Evolutionary conservation across 2,888 invertebrate genomes (phyloP).

Genomic region (Drosophila fungiperda): DNA sequence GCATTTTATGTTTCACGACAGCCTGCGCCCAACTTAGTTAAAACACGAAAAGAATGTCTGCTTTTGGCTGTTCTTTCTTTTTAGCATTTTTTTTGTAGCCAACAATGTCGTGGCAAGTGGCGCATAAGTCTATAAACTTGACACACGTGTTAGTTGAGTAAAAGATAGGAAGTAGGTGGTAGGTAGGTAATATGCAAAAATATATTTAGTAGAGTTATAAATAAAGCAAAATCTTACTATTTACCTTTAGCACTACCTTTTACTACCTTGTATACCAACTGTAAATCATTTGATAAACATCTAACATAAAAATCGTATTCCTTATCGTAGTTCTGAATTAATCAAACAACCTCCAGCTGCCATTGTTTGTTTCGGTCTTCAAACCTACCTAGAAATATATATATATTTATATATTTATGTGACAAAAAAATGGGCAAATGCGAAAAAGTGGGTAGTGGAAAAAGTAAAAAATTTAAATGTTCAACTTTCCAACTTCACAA

Average conservation of each 20-base stretch:
- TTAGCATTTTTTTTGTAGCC: constrained; percentile 3
- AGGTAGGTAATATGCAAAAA: no score
- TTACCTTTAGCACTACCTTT: background rate
- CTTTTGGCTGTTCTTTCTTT: background rate
- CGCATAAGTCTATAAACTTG: background rate
- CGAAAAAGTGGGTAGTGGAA: constrained; percentile 24
- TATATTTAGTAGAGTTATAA: background rate
- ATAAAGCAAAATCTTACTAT: background rate
- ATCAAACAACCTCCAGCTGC: background rate
- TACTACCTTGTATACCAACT: background rate
- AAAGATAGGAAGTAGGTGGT: background rate
- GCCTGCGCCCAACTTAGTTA: constrained; percentile 1
- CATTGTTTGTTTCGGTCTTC: background rate
- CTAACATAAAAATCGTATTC: background rate
- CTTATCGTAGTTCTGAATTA: background rate
- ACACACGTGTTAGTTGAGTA: background rate
- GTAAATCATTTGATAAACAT: background rate
- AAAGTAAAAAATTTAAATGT: constrained; percentile 40
- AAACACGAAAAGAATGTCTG: constrained; percentile 3
- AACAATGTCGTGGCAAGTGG: constrained; percentile 1
- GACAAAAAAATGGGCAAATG: constrained; percentile 16
- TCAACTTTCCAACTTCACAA: constrained; percentile 46
- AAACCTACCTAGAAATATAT: background rate
- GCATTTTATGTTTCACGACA: background rate
- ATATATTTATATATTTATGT: background rate